Evolutionary conservation across 2,113 vertebrate genomes (phyloP).

Genomic region (Tychaedon coryphoeus): DNA sequence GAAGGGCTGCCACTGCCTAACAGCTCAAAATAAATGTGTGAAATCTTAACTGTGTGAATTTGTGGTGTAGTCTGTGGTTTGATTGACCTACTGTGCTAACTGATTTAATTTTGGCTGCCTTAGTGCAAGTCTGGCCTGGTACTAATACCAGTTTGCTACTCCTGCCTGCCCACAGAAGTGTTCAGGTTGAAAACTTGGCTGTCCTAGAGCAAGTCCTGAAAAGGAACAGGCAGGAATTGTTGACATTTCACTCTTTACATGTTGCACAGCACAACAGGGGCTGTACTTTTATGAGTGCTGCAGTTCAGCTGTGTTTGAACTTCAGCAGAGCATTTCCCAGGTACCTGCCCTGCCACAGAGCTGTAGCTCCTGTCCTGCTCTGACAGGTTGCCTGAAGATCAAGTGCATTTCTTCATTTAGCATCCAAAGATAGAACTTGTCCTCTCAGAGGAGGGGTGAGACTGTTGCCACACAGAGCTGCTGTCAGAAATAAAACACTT

Average conservation of each 20-base stretch:
- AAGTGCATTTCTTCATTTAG: not conserved
- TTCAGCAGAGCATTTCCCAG: not conserved
- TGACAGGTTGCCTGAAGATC: not conserved
- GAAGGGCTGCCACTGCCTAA: not conserved
- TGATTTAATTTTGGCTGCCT: not conserved
- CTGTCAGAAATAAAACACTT: not conserved
- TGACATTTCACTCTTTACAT: not conserved
- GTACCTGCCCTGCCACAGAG: not conserved
- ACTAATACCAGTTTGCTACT: not conserved
- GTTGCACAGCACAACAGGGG: not conserved
- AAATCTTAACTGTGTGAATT: not conserved
- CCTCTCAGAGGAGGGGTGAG: not conserved
- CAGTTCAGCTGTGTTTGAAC: not conserved
- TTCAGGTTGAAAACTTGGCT: not conserved
- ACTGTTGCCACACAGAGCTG: not conserved
- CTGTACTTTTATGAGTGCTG: not conserved
- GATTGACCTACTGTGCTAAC: not conserved
- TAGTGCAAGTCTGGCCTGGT: not conserved
- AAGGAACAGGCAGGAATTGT: not conserved
- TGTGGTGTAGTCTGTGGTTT: not conserved
- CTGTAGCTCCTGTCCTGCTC: not conserved
- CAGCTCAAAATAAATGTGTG: constrained; percentile 47
- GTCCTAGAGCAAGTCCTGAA: not conserved
- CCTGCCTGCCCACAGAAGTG: not conserved
- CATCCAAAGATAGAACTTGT: not conserved